Base-by-base conservation (phyloP, 2,113 vertebrate genomes). In the Peucedramus taeniatus region DNA sequence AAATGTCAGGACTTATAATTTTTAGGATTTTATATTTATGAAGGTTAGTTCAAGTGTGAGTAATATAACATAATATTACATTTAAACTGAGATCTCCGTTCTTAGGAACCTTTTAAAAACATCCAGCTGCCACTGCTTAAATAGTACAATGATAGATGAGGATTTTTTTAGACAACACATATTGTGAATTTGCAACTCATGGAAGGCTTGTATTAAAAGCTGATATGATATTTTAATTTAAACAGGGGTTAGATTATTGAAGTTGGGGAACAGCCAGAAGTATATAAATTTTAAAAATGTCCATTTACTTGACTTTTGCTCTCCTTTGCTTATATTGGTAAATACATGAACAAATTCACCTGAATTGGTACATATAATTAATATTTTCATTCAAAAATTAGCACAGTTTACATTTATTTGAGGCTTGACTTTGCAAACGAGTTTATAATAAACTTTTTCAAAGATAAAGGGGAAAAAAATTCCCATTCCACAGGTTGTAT, bases 21-120 rank as follows among this genome's bases (percentile, higher is more conserved):
- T 96, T 94, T 96, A 96, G 89, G 86, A 95, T 98, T 97, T 97
- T 94, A 95, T 98, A 96, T 97, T 98, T 97, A 98, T 96, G 97
- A 98, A 98, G 97, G 97, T 98, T 98, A 98, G 77, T 93, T 90
- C 87, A 85, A 94, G 95, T 96, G 96, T 96, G 95, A 94, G 79
- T 93, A 96, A 93, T 95, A 93, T 76, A 94, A 94, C 65, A 81
- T 83, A 94, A 91, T 93, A 97, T 96, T 97, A 74, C 93, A 92
- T 95, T 97, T 89, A 92, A 95, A 92, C 59, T 82, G 87, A 84
- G 82, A 92, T 93, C 80, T 82, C 95, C 88, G 88, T 96, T 97
- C 93, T 83, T 95, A 90, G 83, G 57, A 90, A 78, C 81, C 83
- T 94, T 95, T 91, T 93, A 89, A 92, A 97, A 91, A 72, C 60